These are phyloP conservation scores for Drosophila chauvacae DNA, from an alignment of 1,140 invertebrate species.

Conservation along the genomic window DNA sequence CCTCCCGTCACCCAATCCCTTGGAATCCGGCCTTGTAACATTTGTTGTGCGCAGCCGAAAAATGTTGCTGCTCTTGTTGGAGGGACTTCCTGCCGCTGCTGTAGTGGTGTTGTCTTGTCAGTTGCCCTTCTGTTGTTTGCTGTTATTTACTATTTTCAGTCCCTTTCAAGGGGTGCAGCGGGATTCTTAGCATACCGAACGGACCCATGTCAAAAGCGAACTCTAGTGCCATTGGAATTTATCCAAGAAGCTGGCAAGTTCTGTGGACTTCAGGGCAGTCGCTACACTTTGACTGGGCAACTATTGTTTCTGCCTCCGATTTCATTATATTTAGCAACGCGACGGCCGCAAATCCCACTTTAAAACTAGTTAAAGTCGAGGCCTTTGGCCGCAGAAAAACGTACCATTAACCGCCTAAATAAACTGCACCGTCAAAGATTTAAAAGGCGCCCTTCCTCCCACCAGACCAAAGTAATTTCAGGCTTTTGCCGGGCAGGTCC, in stretches of 20 bases:
- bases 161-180: constrained; percentile 40
- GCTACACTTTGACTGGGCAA: not conserved
- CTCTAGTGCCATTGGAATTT: constrained; percentile 25
- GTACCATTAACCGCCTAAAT: constrained; percentile 61
- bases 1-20: not conserved
- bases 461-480: constrained; percentile 73
- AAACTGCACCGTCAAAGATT: constrained; percentile 62
- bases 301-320: constrained; percentile 20
- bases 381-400: constrained; percentile 5
- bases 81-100: constrained; percentile 27
- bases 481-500: constrained; percentile 39
- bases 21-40: constrained; percentile 64
- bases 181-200: constrained; percentile 24
- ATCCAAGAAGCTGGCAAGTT: constrained; percentile 8
- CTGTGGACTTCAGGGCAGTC: not conserved
- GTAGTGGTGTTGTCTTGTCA: constrained; percentile 36
- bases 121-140: constrained; percentile 56
- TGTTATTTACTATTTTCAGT: constrained; percentile 77
- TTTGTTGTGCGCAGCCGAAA: constrained; percentile 74
- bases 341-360: constrained; percentile 34
- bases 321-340: constrained; percentile 12
- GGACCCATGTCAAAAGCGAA: constrained; percentile 49
- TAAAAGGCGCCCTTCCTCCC: constrained; percentile 33
- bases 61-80: constrained; percentile 64
- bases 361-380: constrained; percentile 46